Conservation (phyloP, 2,888 invertebrate genomes). For the Xestia ashworthii region DNA sequence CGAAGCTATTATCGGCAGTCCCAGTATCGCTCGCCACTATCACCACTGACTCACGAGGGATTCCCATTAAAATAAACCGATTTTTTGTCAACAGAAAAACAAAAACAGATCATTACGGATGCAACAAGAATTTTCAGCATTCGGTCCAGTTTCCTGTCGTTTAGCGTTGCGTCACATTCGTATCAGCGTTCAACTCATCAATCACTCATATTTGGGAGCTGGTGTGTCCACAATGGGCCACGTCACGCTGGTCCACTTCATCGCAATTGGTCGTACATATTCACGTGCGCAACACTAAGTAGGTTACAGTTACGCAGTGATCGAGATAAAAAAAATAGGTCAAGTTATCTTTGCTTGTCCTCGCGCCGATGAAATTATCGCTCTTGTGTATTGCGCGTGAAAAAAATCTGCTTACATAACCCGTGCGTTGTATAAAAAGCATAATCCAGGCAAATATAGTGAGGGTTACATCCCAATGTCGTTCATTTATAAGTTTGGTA, state of each 20-base stretch:
- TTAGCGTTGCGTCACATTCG: constrained; percentile 68
- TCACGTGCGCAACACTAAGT: constrained; percentile 82
- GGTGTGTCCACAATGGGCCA: constrained; percentile 67
- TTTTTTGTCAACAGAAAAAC: constrained; percentile 16
- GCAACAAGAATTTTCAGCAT: constrained; percentile 20
- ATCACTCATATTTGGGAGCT: constrained; percentile 72
- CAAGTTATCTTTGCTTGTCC: constrained; percentile 90
- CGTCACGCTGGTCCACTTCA: constrained; percentile 75
- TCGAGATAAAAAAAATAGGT: constrained; percentile 90
- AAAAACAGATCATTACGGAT: constrained; percentile 29
- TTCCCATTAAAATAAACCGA: constrained; percentile 41
- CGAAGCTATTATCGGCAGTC: constrained; percentile 40
- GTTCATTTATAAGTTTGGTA: constrained; percentile 58
- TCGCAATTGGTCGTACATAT: constrained; percentile 78
- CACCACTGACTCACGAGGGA: constrained; percentile 60
- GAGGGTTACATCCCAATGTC: constrained; percentile 68
- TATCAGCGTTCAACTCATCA: constrained; percentile 65
- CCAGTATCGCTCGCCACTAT: constrained; percentile 44
- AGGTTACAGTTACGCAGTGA: constrained; percentile 87
- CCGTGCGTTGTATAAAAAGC: constrained; percentile 55
- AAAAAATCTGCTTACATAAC: constrained; percentile 83
- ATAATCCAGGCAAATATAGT: constrained; percentile 65
- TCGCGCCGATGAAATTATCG: constrained; percentile 88
- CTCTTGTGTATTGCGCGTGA: constrained; percentile 84
- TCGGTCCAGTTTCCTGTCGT: constrained; percentile 37